A percentile compares a stretch with the other conserved stretches of the same genome.
phyloP scores from a whole-genome alignment of 1,140 invertebrate genomes.

The Caenorhabditis latens region DNA sequence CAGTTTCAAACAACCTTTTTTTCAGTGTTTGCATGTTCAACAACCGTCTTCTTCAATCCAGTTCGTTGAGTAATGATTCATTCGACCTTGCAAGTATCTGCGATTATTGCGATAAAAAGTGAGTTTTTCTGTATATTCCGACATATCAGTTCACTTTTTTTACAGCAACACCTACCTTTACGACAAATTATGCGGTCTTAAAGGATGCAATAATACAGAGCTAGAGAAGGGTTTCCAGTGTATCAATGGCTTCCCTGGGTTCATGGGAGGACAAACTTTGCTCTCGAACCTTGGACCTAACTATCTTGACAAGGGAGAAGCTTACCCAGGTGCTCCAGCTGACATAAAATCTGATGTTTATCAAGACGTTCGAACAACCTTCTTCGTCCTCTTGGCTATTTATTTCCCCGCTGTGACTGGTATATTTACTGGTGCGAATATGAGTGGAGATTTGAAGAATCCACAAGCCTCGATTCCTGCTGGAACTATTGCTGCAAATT shows the following conservation, averaged over 20 bases:
- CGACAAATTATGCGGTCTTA: slow-evolving; percentile 6
- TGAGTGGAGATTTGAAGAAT: slow-evolving; percentile 89
- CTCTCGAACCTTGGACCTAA: slow-evolving; percentile 68
- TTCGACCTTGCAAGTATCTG: slow-evolving; percentile 69
- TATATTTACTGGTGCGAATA: slow-evolving; percentile 90
- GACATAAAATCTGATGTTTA: slow-evolving; percentile 70
- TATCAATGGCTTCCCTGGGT: slow-evolving; percentile 75
- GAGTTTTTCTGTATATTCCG: background rate
- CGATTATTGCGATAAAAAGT: slow-evolving; percentile 71
- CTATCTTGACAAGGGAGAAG: slow-evolving; percentile 69
- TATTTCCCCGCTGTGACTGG: slow-evolving; percentile 99
- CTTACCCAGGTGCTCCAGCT: slow-evolving; percentile 64
- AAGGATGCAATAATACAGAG: slow-evolving; percentile 32
- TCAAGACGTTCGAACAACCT: slow-evolving; percentile 89
- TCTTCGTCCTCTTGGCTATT: slow-evolving; percentile 96
- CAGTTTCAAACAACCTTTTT: too few species aligned
- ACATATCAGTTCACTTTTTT: background rate
- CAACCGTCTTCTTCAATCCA: slow-evolving; percentile 74
- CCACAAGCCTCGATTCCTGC: slow-evolving; percentile 97
- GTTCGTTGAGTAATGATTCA: slow-evolving; percentile 66
- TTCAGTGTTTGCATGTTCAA: slow-evolving; percentile 76
- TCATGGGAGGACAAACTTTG: slow-evolving; percentile 67
- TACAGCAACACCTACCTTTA: slow-evolving; percentile 33
- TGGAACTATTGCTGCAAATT: slow-evolving; percentile 94
- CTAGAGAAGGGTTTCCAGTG: slow-evolving; percentile 58